A percentile compares a stretch with the other conserved stretches of the same genome.
Conservation (phyloP, 2,888 invertebrate genomes). For the Agriopis leucophaearia region DNA sequence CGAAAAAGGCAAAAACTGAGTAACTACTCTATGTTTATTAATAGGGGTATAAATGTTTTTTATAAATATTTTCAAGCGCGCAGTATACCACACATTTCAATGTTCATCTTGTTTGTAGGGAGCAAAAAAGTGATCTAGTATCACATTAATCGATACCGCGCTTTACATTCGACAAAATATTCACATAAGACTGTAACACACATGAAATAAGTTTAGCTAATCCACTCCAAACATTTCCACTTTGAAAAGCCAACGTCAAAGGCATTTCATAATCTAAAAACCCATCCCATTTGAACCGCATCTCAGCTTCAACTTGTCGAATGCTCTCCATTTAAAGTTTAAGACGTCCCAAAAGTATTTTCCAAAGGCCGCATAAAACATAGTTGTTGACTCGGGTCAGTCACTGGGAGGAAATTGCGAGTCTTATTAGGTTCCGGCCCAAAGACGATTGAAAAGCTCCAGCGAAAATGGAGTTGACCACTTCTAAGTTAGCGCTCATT, state of each 20-base stretch:
- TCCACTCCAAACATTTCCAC: neutral
- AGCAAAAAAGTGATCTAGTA: too few species aligned
- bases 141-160: too few species aligned
- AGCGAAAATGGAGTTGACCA: slow-evolving; percentile 65
- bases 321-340: slow-evolving; percentile 41
- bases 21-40: too few species aligned
- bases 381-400: slow-evolving; percentile 66
- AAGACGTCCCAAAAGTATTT: slow-evolving; percentile 62
- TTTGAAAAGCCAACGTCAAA: neutral
- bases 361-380: slow-evolving; percentile 64
- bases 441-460: slow-evolving; percentile 70
- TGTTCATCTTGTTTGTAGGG: too few species aligned
- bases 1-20: too few species aligned
- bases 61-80: too few species aligned
- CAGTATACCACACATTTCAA: too few species aligned
- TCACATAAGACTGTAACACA: neutral
- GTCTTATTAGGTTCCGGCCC: slow-evolving; percentile 79
- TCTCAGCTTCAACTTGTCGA: slow-evolving; percentile 20
- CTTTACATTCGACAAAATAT: too few species aligned
- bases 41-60: too few species aligned
- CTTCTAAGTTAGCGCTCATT: slow-evolving; percentile 49
- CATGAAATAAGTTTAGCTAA: neutral
- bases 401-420: slow-evolving; percentile 78
- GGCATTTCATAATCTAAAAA: slow-evolving; percentile 28
- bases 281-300: slow-evolving; percentile 14